Base-by-base conservation (phyloP, 2,113 vertebrate species). In the Arothron firmamentum region DNA sequence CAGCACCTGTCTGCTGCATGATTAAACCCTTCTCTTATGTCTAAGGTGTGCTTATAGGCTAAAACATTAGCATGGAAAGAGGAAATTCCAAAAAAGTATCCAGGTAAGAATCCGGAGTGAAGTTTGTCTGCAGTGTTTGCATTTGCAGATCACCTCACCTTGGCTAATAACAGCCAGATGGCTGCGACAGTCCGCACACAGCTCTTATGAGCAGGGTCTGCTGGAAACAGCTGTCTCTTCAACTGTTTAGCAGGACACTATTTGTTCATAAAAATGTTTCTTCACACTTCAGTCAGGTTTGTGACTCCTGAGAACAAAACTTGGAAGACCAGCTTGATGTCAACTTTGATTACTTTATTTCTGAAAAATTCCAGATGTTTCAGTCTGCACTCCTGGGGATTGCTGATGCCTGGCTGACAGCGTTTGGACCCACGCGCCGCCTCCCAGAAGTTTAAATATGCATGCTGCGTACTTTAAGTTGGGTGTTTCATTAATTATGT, bases 361-460 rank as follows among this genome's bases (percentile, higher is more conserved):
- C 73, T 77, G 78, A 89, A 61, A 70, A 83, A 81, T 66, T 87
- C 84, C 90, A 92, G 87, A 90, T 91, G 90, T 88, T 88, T 72
- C 48, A 59, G 77, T 71, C 41, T 56, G 60, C 56, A 69, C 69
- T 69, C 55, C 6, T 17, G 72, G 67, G 77, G 64, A 63, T 62
- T 71, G 77, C 57, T 16, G 48, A 43, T 74, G 53, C 67, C 56
- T 72, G 58, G 72, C 72, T 74, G 78, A 88, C 84, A 83, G 65
- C 50, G 65, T 83, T 86, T 80, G 73, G 71, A 85, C 74, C 57
- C 67, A 75, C 76, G 83, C 78, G 79, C 62, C 52, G 65, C 52
- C 46, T 25, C 45, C 71, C 48, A 53, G 59, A 58, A 73, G 23
- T 47, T 52, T 43, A 53, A 70, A 55, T 64, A 47, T 20, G 41